These are phyloP conservation scores for Aplochiton taeniatus DNA, from an alignment of 2,797 vertebrate genomes.

Conservation along the genomic window DNA sequence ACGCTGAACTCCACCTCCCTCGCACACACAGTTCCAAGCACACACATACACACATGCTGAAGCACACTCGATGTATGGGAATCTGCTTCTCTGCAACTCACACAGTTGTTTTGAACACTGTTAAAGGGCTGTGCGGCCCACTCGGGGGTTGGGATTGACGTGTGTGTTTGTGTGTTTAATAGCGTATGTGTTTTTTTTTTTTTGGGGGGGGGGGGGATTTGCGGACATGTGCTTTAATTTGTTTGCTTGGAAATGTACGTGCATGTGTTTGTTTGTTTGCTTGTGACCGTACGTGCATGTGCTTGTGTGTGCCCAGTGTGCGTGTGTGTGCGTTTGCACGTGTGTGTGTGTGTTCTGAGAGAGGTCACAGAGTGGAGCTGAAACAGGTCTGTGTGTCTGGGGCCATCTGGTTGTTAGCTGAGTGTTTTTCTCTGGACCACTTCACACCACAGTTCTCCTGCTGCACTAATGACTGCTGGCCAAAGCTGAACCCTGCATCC, in stretches of 20 bases:
- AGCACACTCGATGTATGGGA: slow-evolving; percentile 55
- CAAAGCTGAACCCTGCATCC: slow-evolving; percentile 39
- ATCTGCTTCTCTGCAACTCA: slow-evolving; percentile 60
- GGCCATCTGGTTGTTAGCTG: slow-evolving; percentile 62
- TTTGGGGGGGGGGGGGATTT: not conserved
- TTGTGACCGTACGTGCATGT: not conserved
- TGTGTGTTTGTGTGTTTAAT: slow-evolving; percentile 15
- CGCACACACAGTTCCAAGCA: slow-evolving; percentile 40
- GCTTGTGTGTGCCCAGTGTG: slow-evolving; percentile 9
- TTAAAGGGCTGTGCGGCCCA: slow-evolving; percentile 55
- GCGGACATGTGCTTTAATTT: not conserved
- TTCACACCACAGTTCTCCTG: slow-evolving; percentile 33
- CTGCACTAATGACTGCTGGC: slow-evolving; percentile 45
- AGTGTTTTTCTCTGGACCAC: slow-evolving; percentile 45
- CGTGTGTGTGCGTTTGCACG: slow-evolving; percentile 20
- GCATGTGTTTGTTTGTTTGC: not conserved
- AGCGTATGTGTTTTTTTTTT: not conserved
- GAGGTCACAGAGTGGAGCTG: slow-evolving; percentile 49
- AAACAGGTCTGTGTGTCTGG: slow-evolving; percentile 44
- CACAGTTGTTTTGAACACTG: slow-evolving; percentile 58
- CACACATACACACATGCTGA: slow-evolving; percentile 9
- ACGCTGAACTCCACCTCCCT: slow-evolving; percentile 61
- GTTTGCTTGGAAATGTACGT: not conserved
- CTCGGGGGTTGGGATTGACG: slow-evolving; percentile 23
- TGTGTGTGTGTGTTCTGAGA: slow-evolving; percentile 50